phyloP scores from a whole-genome alignment of 2,797 vertebrate species.

The Myotis pilosus region DNA sequence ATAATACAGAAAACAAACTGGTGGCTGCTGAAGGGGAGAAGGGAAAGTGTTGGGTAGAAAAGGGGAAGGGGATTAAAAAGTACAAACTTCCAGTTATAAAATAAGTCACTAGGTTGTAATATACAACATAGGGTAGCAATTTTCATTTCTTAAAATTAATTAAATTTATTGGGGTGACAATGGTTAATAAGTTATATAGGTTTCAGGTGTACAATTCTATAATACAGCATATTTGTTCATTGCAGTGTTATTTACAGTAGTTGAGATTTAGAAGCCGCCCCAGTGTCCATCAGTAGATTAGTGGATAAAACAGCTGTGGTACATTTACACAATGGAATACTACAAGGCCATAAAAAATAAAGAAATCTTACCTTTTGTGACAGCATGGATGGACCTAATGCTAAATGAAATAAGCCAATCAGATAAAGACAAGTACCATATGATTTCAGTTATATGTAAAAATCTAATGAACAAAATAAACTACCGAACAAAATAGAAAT shows the following conservation, averaged over 20 bases:
- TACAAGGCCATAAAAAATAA: neutral
- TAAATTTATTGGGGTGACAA: neutral
- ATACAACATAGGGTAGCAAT: neutral
- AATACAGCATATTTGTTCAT: neutral
- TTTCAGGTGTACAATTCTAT: too few relatives aligned
- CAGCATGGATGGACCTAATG: neutral
- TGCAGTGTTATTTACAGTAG: neutral
- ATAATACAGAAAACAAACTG: neutral
- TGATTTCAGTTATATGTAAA: neutral
- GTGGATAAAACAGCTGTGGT: neutral
- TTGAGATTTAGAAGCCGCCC: neutral
- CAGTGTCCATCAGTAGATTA: neutral
- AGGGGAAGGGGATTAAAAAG: neutral
- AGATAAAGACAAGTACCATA: neutral
- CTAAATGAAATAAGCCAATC: neutral
- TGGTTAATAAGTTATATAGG: too few relatives aligned
- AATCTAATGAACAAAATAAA: neutral
- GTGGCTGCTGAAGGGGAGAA: neutral
- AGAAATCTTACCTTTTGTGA: neutral
- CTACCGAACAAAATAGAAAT: neutral
- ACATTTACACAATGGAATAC: neutral
- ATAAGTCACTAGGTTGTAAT: neutral
- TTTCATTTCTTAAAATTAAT: neutral
- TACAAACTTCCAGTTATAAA: neutral
- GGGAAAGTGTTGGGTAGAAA: neutral